Percentiles rank a stretch among this genome's conserved stretches.
phyloP scores from a whole-genome alignment of 2,888 invertebrate species.

The Stenolophus ochropezus region DNA sequence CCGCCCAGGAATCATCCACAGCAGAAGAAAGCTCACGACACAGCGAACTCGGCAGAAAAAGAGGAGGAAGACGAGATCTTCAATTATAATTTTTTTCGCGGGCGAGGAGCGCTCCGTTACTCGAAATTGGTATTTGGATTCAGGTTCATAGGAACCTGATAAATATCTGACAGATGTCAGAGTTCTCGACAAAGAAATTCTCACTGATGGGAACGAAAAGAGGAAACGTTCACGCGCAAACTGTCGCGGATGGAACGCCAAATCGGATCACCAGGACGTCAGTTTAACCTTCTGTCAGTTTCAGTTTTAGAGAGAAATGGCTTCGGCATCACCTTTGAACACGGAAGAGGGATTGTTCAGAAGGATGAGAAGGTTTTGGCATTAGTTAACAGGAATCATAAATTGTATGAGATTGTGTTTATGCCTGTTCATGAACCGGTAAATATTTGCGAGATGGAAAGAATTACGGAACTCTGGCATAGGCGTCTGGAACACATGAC shows the following conservation, averaged over 20 bases:
- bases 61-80: neutral
- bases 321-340: too few species aligned
- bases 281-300: too few species aligned
- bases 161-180: neutral
- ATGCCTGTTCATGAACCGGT: neutral
- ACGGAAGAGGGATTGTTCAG: too few species aligned
- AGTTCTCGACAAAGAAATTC: conserved; percentile 63
- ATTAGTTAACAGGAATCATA: too few species aligned
- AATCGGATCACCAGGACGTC: conserved; percentile 56
- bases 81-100: too few species aligned
- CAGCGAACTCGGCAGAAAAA: neutral
- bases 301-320: too few species aligned
- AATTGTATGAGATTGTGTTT: conserved; percentile 60
- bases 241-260: conserved; percentile 25
- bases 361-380: neutral
- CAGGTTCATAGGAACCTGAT: conserved; percentile 60
- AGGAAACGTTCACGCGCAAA: conserved; percentile 63
- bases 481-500: conserved; percentile 60
- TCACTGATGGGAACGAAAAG: conserved; percentile 66
- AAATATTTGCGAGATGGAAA: conserved; percentile 2
- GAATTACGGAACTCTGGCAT: conserved; percentile 60
- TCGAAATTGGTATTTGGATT: too few species aligned
- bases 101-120: neutral
- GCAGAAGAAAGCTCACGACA: neutral
- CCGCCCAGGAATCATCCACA: neutral